Conservation (phyloP, 2,113 vertebrate genomes). For the Prolemur simus region DNA sequence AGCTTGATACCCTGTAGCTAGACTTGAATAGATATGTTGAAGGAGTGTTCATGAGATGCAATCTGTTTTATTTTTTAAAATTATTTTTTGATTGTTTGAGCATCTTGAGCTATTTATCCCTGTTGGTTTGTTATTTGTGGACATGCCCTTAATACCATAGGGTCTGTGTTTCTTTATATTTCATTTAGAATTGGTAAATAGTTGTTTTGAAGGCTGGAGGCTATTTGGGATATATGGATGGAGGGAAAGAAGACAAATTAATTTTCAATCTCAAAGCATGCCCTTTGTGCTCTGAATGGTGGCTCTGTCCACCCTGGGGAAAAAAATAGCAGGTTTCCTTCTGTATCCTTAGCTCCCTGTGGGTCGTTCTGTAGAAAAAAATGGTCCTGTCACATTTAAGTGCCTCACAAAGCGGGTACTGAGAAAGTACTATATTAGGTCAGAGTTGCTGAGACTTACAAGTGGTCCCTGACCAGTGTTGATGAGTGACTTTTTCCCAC, state of each 20-base stretch:
- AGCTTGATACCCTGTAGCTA: background rate
- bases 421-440: background rate
- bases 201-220: background rate
- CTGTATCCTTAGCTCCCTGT: background rate
- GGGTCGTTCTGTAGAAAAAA: background rate
- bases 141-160: background rate
- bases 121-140: background rate
- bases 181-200: background rate
- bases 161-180: background rate
- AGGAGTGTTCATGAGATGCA: background rate
- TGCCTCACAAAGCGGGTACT: background rate
- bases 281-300: background rate
- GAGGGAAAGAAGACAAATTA: background rate
- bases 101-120: background rate
- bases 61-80: slow-evolving; percentile 24
- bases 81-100: background rate
- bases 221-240: background rate
- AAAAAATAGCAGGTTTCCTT: background rate
- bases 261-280: background rate
- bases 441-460: background rate
- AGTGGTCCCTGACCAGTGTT: background rate
- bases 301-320: background rate
- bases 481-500: background rate
- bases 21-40: background rate
- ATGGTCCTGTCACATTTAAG: background rate